Evolutionary conservation across 2,888 invertebrate species (phyloP).

Genomic region (Syritta pipiens): DNA sequence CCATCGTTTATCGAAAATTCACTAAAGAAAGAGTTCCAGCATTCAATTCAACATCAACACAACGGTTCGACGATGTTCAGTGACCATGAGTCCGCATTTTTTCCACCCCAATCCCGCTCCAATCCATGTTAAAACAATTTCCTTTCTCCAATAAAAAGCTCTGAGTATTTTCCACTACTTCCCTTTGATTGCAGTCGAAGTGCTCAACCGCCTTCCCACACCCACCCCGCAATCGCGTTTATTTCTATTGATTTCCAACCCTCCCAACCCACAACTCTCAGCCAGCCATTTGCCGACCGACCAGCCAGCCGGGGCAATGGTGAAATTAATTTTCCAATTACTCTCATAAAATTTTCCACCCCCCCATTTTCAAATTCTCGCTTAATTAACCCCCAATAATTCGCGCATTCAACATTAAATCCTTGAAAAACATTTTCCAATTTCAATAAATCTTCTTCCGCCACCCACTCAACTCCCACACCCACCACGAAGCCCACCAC

Average conservation of each 20-base stretch:
- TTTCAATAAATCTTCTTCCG: constrained; percentile 56
- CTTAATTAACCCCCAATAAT: constrained; percentile 67
- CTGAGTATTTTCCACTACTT: constrained; percentile 27
- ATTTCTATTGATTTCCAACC: neutral
- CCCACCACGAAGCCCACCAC: neutral
- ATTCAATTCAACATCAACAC: too few species aligned
- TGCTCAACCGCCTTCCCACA: neutral
- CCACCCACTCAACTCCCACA: too few species aligned
- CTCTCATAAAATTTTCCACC: constrained; percentile 56
- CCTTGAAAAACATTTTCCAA: constrained; percentile 63
- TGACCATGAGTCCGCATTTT: constrained; percentile 18
- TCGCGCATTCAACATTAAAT: constrained; percentile 62
- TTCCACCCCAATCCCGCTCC: neutral
- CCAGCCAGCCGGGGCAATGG: constrained; percentile 11
- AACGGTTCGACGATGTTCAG: too few species aligned
- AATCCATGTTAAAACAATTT: neutral
- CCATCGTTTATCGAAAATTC: too few species aligned
- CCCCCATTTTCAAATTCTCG: constrained; percentile 62
- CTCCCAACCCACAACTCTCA: neutral
- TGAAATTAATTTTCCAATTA: constrained; percentile 62
- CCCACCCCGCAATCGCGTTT: neutral
- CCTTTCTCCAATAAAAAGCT: neutral
- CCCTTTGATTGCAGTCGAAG: constrained; percentile 22
- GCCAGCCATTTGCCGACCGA: neutral
- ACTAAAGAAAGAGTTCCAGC: too few species aligned